These are phyloP conservation scores for Trichechus manatus DNA, from an alignment of 2,113 vertebrate genomes.

Conservation along the genomic window DNA sequence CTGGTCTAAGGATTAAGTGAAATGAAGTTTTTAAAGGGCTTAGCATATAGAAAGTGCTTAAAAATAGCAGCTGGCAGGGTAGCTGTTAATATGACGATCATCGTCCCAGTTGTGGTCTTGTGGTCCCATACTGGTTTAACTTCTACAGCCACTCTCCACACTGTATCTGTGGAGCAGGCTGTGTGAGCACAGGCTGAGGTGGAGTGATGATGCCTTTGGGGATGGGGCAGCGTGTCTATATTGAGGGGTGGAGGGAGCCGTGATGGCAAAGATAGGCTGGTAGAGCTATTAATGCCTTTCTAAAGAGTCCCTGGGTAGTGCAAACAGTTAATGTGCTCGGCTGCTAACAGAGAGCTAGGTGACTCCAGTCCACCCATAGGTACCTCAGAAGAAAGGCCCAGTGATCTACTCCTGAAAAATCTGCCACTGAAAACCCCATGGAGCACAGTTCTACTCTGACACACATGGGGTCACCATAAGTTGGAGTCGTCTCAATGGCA, in stretches of 20 bases:
- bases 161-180: not conserved
- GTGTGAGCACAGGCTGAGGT: not conserved
- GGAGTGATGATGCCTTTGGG: not conserved
- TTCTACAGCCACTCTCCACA: not conserved
- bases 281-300: not conserved
- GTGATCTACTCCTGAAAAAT: not conserved
- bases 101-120: not conserved
- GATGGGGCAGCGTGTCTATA: too few species aligned
- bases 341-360: not conserved
- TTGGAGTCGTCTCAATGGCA: not conserved
- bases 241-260: too few species aligned
- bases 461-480: not conserved
- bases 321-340: not conserved
- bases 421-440: not conserved
- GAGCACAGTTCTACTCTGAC: not conserved
- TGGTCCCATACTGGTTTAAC: too few species aligned
- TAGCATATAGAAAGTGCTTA: not conserved
- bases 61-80: not conserved
- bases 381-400: not conserved
- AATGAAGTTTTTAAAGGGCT: not conserved
- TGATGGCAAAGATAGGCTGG: not conserved
- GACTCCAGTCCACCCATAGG: not conserved
- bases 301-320: not conserved
- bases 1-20: not conserved
- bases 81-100: too few species aligned